These are phyloP conservation scores for Trichomalopsis sarcophagae DNA, from an alignment of 1,140 invertebrate species.

Conservation along the genomic window DNA sequence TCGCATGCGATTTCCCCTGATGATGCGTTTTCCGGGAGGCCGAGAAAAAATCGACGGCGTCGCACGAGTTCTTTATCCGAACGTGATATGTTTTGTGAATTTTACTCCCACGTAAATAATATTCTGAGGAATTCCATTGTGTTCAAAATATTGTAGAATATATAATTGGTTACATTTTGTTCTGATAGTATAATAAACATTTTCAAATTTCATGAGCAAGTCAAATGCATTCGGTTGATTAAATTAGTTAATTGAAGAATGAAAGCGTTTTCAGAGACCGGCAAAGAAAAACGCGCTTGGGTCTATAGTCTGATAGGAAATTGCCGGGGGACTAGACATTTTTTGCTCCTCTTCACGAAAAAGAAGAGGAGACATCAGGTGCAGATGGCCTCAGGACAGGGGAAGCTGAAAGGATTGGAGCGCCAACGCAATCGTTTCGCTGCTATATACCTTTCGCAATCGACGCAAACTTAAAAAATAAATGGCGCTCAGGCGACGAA, in stretches of 20 bases:
- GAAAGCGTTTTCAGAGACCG: not conserved
- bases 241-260: not conserved
- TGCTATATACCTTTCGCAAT: not conserved
- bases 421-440: not conserved
- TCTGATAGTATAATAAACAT: too few relatives aligned
- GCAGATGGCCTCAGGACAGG: slow-evolving; percentile 26
- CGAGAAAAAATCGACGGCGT: not conserved
- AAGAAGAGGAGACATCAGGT: slow-evolving; percentile 40
- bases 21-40: not conserved
- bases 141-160: too few relatives aligned
- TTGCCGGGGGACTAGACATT: slow-evolving; percentile 35
- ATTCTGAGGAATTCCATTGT: too few relatives aligned
- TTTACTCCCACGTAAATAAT: not conserved
- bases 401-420: slow-evolving; percentile 38
- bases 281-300: slow-evolving; percentile 27
- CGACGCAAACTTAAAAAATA: not conserved
- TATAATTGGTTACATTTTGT: too few relatives aligned
- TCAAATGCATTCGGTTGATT: not conserved
- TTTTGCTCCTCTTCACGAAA: slow-evolving; percentile 31
- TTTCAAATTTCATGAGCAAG: too few relatives aligned
- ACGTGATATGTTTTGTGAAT: not conserved
- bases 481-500: not conserved
- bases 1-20: not conserved
- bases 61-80: too few relatives aligned
- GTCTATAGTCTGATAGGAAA: slow-evolving; percentile 21